Evolutionary conservation across 1,140 invertebrate species (phyloP).

Genomic region (Aphelenchoides fujianensis): DNA sequence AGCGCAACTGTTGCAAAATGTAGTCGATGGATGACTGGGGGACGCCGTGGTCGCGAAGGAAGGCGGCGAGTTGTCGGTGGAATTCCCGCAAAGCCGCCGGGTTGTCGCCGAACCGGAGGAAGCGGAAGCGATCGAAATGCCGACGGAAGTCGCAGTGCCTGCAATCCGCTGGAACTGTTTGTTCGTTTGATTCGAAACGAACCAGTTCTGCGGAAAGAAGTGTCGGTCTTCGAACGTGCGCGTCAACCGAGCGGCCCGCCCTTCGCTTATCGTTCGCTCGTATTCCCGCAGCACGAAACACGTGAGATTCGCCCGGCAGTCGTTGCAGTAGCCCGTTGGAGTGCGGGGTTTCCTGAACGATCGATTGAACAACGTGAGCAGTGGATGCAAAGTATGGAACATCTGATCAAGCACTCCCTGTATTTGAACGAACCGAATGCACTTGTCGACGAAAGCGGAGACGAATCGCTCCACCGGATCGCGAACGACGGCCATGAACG

Average conservation of each 20-base stretch:
- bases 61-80: neutral
- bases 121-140: conserved; percentile 21
- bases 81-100: neutral
- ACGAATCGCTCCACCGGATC: conserved; percentile 36
- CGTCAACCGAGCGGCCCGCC: conserved; percentile 9
- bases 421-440: conserved; percentile 22
- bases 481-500: conserved; percentile 21
- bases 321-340: conserved; percentile 30
- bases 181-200: neutral
- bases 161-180: too few species aligned
- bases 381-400: too few species aligned
- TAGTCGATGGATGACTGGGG: neutral
- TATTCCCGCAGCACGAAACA: conserved; percentile 42
- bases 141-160: conserved; percentile 24
- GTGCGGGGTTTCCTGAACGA: conserved; percentile 28
- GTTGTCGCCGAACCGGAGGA: neutral
- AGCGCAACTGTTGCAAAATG: neutral
- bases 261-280: conserved; percentile 30
- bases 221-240: conserved; percentile 41
- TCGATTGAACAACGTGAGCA: too few species aligned
- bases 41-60: too few species aligned
- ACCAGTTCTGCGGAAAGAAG: conserved; percentile 46
- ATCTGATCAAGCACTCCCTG: neutral
- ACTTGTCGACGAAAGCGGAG: conserved; percentile 36
- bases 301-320: conserved; percentile 32